Percentiles rank a stretch among this genome's conserved stretches.
Evolutionary conservation across 2,888 invertebrate genomes (phyloP).

Genomic region (Orthosia gracilis): DNA sequence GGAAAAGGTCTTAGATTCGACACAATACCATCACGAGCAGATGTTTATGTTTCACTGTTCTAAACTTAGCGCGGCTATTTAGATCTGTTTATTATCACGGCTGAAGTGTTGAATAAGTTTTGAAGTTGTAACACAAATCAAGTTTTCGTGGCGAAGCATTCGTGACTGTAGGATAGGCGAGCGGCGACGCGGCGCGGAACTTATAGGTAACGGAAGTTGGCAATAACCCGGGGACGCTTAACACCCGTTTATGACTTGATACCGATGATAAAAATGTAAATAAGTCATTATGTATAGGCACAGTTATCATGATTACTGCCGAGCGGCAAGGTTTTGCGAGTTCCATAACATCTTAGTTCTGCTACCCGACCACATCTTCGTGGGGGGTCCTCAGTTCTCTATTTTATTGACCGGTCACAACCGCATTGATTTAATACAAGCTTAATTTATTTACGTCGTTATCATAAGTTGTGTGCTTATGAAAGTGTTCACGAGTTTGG

Average conservation of each 20-base stretch:
- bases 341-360: constrained; percentile 36
- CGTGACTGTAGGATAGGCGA: constrained; percentile 64
- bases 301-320: constrained; percentile 39
- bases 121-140: constrained; percentile 67
- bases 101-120: constrained; percentile 66
- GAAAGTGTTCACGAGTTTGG: constrained; percentile 63
- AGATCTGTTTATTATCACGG: constrained; percentile 65
- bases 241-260: constrained; percentile 73
- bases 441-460: constrained; percentile 74
- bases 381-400: constrained; percentile 79
- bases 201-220: constrained; percentile 71
- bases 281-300: constrained; percentile 69
- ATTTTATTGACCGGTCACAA: constrained; percentile 75
- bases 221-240: constrained; percentile 69
- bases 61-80: constrained; percentile 64
- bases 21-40: constrained; percentile 65
- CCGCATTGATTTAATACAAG: constrained; percentile 72
- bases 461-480: constrained; percentile 67
- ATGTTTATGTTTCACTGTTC: constrained; percentile 65
- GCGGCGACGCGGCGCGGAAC: constrained; percentile 28
- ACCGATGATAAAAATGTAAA: constrained; percentile 74
- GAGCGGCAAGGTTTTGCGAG: constrained; percentile 43
- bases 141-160: constrained; percentile 63
- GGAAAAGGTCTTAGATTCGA: constrained; percentile 68
- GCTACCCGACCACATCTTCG: constrained; percentile 62